Conservation (phyloP, 2,797 vertebrate genomes). For the Nannoperca australis region DNA sequence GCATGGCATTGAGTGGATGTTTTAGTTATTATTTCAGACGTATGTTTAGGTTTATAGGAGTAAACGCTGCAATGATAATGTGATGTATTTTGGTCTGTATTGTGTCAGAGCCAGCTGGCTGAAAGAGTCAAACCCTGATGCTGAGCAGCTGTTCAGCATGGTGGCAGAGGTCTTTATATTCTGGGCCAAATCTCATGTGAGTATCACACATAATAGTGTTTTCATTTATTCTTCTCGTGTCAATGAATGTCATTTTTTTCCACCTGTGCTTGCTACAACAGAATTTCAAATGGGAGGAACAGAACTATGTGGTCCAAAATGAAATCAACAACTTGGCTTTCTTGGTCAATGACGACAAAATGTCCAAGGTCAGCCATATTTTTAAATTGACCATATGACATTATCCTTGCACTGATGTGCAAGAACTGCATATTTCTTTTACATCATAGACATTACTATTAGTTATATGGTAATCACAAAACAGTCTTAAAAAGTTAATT, state of each 20-base stretch:
- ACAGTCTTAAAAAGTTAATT: not conserved
- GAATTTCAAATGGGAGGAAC: constrained; percentile 99
- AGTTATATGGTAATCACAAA: not conserved
- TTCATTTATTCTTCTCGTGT: constrained; percentile 13
- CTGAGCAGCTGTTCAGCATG: constrained; percentile 93
- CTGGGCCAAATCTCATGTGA: constrained; percentile 97
- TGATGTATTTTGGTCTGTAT: constrained; percentile 41
- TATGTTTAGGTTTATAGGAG: constrained; percentile 21
- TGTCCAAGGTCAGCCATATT: constrained; percentile 87
- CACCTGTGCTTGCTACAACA: constrained; percentile 65
- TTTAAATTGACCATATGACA: not conserved
- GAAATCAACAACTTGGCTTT: constrained; percentile 96
- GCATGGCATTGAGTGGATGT: not conserved
- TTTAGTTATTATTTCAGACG: constrained; percentile 6
- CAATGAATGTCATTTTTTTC: not conserved
- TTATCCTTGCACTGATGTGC: not conserved
- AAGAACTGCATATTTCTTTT: not conserved
- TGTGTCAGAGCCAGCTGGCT: constrained; percentile 92
- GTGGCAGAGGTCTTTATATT: constrained; percentile 96
- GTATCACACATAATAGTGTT: constrained; percentile 53
- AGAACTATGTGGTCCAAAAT: constrained; percentile 97
- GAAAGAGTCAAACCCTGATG: constrained; percentile 88
- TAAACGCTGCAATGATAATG: constrained; percentile 36
- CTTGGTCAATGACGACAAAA: constrained; percentile 89
- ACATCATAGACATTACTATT: not conserved